Conservation (phyloP, 2,888 invertebrate species). For the Drosophila birchii region DNA sequence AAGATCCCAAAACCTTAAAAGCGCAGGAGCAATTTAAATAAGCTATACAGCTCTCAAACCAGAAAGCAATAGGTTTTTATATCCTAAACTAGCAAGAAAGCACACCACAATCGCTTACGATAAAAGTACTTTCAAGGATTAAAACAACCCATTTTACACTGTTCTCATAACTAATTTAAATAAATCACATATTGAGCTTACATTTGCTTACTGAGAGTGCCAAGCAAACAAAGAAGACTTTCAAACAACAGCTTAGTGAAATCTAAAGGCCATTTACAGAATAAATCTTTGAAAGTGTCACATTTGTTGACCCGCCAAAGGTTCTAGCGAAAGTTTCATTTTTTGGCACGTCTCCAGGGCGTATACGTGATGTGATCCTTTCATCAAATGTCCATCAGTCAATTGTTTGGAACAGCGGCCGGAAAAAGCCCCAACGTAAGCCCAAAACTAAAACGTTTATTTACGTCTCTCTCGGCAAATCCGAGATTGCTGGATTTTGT, state of each 20-base stretch:
- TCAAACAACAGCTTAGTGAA: not conserved
- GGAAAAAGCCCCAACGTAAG: slow-evolving; percentile 3
- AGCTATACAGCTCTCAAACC: not conserved
- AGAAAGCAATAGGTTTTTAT: no score
- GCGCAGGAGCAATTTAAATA: not conserved
- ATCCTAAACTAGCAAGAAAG: not conserved
- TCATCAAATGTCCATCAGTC: slow-evolving; percentile 52
- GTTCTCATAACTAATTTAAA: not conserved
- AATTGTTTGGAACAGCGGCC: slow-evolving; percentile 34
- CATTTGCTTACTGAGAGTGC: not conserved
- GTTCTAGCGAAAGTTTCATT: slow-evolving; percentile 29
- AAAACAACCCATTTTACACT: not conserved
- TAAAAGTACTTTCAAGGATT: not conserved
- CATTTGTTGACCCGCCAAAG: slow-evolving; percentile 41
- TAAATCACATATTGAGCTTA: not conserved
- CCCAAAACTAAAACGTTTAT: slow-evolving; percentile 9
- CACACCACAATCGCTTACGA: not conserved
- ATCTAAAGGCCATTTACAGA: slow-evolving; percentile 21
- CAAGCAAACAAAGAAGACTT: not conserved
- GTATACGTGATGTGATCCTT: slow-evolving; percentile 47
- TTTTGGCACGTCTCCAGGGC: slow-evolving; percentile 41
- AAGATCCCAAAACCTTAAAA: not conserved
- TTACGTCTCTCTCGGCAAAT: not conserved
- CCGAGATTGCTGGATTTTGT: slow-evolving; percentile 18
- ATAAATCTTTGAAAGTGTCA: slow-evolving; percentile 42